Conservation (phyloP, 2,888 invertebrate species). For the Gryllus longicercus region DNA sequence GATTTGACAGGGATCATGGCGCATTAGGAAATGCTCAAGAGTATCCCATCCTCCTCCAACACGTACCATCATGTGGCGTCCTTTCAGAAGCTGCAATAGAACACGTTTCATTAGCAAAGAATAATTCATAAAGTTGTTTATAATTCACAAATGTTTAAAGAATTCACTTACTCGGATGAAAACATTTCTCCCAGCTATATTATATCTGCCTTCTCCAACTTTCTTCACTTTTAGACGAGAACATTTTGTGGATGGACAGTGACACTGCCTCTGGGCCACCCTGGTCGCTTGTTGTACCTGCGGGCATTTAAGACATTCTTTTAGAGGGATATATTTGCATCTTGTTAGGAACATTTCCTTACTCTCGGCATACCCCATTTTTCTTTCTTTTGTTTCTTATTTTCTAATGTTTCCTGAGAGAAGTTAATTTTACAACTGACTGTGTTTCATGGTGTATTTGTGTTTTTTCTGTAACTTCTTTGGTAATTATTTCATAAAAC, state of each 20-base stretch:
- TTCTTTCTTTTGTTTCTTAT: no score
- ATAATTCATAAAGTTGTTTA: neutral
- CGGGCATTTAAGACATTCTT: conserved; percentile 22
- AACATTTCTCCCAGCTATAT: conserved; percentile 80
- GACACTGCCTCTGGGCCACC: conserved; percentile 70
- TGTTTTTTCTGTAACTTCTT: no score
- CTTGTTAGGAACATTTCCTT: no score
- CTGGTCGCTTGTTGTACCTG: conserved; percentile 68
- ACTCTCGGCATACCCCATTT: no score
- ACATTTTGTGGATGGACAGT: conserved; percentile 67
- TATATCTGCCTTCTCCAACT: conserved; percentile 81
- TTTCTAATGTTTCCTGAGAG: no score
- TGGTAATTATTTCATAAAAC: no score
- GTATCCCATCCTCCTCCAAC: conserved; percentile 95
- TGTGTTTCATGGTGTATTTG: no score
- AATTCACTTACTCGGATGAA: conserved; percentile 71
- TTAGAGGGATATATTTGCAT: no score
- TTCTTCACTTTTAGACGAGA: conserved; percentile 72
- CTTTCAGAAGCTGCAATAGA: conserved; percentile 71
- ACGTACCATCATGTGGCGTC: conserved; percentile 92
- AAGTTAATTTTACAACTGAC: no score
- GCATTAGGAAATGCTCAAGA: conserved; percentile 83
- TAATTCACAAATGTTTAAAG: neutral
- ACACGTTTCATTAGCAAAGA: neutral
- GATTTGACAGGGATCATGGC: conserved; percentile 81